phyloP scores from a whole-genome alignment of 2,888 invertebrate genomes.

The Tupiocoris notatus region DNA sequence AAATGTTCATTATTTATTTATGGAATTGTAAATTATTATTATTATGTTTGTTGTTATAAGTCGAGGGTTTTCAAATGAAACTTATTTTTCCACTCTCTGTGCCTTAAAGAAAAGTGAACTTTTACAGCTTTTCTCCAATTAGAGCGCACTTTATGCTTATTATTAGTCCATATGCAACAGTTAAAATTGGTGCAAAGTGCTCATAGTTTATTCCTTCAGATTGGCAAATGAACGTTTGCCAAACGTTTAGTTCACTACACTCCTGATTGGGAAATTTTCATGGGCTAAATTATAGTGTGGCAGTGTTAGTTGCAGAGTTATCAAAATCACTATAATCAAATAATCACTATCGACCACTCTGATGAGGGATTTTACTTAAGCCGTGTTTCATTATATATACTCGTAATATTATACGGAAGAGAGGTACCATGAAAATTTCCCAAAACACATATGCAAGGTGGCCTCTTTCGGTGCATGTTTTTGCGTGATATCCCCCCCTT shows the following conservation, averaged over 20 bases:
- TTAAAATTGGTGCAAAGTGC: not conserved
- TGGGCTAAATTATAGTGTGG: not conserved
- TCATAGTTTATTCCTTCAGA: not conserved
- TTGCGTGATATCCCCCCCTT: not conserved
- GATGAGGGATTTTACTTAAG: no score
- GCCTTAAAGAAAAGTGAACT: conserved; percentile 19
- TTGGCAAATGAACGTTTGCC: no score
- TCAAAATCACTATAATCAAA: no score
- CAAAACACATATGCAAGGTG: not conserved
- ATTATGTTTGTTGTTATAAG: conserved; percentile 9
- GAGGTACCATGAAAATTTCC: not conserved
- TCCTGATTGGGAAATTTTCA: not conserved
- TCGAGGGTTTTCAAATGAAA: not conserved
- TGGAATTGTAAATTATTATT: conserved; percentile 17
- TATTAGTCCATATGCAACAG: not conserved
- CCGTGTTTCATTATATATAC: no score
- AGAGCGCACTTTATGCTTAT: not conserved
- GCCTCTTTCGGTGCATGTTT: conserved; percentile 16
- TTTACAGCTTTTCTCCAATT: not conserved
- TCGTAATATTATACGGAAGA: no score
- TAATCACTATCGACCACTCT: no score
- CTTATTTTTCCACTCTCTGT: conserved; percentile 26
- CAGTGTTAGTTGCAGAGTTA: no score
- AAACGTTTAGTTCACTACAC: not conserved
- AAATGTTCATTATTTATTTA: conserved; percentile 7